Conservation (phyloP, 1,140 invertebrate species). For the Bombus consobrinus region DNA sequence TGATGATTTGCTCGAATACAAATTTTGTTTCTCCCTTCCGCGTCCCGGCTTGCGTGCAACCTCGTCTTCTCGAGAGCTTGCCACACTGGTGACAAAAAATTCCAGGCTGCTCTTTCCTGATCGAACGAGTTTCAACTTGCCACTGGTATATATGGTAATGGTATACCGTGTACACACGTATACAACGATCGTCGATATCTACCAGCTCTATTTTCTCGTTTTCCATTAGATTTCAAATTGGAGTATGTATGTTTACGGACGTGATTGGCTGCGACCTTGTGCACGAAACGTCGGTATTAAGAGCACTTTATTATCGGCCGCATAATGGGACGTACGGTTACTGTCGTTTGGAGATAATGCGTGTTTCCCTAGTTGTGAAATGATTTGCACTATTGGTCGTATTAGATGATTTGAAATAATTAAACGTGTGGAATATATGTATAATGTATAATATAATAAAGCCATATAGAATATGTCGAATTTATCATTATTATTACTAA, state of each 20-base stretch:
- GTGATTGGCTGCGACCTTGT: not conserved
- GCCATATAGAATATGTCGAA: too few relatives aligned
- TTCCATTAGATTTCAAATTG: conserved; percentile 13
- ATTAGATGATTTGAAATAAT: not conserved
- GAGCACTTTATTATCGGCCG: not conserved
- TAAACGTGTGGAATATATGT: not conserved
- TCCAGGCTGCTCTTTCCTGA: not conserved
- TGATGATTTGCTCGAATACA: not conserved
- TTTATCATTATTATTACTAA: too few relatives aligned
- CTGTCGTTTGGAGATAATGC: not conserved
- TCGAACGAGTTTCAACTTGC: conserved; percentile 11
- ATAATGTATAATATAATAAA: too few relatives aligned
- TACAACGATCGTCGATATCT: not conserved
- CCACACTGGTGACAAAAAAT: not conserved
- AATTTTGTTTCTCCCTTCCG: not conserved
- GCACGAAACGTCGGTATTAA: not conserved
- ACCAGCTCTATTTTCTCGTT: not conserved
- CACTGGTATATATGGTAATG: not conserved
- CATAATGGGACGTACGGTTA: not conserved
- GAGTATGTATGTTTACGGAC: conserved; percentile 15
- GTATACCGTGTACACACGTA: not conserved
- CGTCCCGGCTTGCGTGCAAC: not conserved
- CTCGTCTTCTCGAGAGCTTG: not conserved
- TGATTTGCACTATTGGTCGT: not conserved
- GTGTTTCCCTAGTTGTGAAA: not conserved